Evolutionary conservation across 1,140 invertebrate species (phyloP).

Genomic region (Drosophila paulistorum): DNA sequence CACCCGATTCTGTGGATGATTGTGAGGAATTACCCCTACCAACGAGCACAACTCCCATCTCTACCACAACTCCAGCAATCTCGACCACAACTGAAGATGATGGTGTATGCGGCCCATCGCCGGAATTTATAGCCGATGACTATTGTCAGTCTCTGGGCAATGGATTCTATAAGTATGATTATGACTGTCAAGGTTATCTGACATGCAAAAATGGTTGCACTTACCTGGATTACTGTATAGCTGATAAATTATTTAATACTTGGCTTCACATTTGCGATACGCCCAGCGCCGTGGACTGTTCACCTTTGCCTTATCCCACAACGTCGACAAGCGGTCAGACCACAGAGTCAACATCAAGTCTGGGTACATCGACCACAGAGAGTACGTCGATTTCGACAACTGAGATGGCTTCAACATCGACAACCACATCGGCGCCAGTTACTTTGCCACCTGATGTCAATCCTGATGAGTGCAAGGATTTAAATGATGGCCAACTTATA

Average conservation of each 20-base stretch:
- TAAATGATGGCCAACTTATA: slow-evolving; percentile 27
- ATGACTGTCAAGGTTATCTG: slow-evolving; percentile 58
- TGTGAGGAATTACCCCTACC: slow-evolving; percentile 62
- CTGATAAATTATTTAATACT: slow-evolving; percentile 58
- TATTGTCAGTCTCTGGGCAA: slow-evolving; percentile 46
- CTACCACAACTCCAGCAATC: neutral
- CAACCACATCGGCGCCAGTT: slow-evolving; percentile 29
- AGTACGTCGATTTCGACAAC: slow-evolving; percentile 17
- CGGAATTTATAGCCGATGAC: slow-evolving; percentile 35
- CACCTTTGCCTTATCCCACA: slow-evolving; percentile 45
- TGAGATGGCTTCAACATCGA: slow-evolving; percentile 20
- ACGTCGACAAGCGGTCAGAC: slow-evolving; percentile 10
- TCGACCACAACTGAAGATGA: slow-evolving; percentile 35
- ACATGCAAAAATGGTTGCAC: slow-evolving; percentile 61
- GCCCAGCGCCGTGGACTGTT: slow-evolving; percentile 53
- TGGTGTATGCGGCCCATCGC: slow-evolving; percentile 38
- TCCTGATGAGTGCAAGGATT: slow-evolving; percentile 35
- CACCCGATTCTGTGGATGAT: slow-evolving; percentile 54
- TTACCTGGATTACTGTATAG: slow-evolving; percentile 49
- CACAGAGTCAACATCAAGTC: slow-evolving; percentile 10
- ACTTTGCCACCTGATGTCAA: slow-evolving; percentile 56
- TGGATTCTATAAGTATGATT: slow-evolving; percentile 64
- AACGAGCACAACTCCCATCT: slow-evolving; percentile 10
- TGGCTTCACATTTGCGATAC: slow-evolving; percentile 63
- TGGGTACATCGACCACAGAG: slow-evolving; percentile 19